Evolutionary conservation across 2,888 invertebrate species (phyloP), one percentile per base, ranked within the genome.

Genomic region (Cephus pygmeus): DNA sequence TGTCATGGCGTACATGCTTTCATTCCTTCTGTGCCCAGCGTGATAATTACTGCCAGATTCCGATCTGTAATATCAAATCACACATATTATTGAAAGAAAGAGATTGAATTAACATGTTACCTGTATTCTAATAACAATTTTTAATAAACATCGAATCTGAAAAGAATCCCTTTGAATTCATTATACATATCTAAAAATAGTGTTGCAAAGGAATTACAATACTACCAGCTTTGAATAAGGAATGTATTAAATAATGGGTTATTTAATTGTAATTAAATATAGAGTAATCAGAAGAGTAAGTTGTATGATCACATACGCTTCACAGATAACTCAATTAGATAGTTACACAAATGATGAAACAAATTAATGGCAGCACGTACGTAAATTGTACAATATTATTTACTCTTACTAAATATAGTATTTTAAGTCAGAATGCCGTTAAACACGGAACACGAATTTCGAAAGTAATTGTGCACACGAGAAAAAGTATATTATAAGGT

Each of bases 1-100:
- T 73, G 96, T 97, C 96, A 96, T 96, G 84, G 96, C 96, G 92
- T 97, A 97, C 96, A 96, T 96, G 88, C 96, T 96, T 92, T 97
- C 96, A 93, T 96, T 96, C 91, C 96, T 94, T 90, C 96, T 94
- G 91, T 91, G 91, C 4, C 90, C 91, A n/a, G 88, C 81, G 81
- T 91, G 88, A 83, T 89, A 91, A 85, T 90, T 91, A 82, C 91
- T 90, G 56, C 87, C 91, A 1, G 91, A 91, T 83, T 90, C 90
- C 56, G 91, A 91, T 81, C 91, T 91, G 83, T 4, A 71, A 76
- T n/a, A 34, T 56, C 2, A 56, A 56, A 11, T 56, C 1, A 40
- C 15, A 56, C 9, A 56, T 15, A 0, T 56, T 23, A 56, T 9
- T 56, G 2, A 2, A 56, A 23, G 23, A 56, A 56, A 9, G 6